Conservation (phyloP, 1,140 invertebrate species). For the Drosophila pectinifera region DNA sequence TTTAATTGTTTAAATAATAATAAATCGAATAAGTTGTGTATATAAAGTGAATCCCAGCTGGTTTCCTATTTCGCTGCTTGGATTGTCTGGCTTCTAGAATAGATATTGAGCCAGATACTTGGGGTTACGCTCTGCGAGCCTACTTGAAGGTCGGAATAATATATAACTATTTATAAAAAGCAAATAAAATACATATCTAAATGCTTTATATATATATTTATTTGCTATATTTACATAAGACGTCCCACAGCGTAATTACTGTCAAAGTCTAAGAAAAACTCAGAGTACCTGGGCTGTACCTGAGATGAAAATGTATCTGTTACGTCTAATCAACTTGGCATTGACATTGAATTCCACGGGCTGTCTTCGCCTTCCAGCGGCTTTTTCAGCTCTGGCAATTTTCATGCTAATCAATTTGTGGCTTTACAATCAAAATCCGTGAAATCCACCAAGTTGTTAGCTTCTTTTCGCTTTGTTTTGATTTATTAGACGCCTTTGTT, state of each 20-base stretch:
- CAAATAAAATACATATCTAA: no score
- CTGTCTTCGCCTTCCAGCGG: not conserved
- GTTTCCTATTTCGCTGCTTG: not conserved
- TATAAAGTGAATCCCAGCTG: not conserved
- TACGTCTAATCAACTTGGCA: conserved; percentile 25
- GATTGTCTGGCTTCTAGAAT: not conserved
- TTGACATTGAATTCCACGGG: conserved; percentile 51
- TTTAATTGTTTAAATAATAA: conserved; percentile 8
- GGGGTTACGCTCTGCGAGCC: no score
- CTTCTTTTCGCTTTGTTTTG: conserved; percentile 36
- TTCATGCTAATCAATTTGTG: conserved; percentile 57
- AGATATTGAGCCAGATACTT: not conserved
- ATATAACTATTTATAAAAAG: no score
- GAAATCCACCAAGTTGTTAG: conserved; percentile 42
- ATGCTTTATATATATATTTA: no score
- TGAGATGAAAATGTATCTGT: not conserved
- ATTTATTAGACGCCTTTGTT: conserved; percentile 44
- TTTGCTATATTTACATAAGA: no score
- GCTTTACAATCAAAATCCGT: conserved; percentile 57
- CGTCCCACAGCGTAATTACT: no score
- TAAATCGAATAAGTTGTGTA: conserved; percentile 49
- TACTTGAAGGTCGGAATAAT: no score
- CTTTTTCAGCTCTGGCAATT: conserved; percentile 32
- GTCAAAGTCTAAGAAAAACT: no score
- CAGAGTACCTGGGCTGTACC: no score